Percentiles rank a stretch among this genome's conserved stretches.
These are phyloP conservation scores for Sceloporus undulatus DNA, from an alignment of 2,113 vertebrate genomes.

Conservation along the genomic window DNA sequence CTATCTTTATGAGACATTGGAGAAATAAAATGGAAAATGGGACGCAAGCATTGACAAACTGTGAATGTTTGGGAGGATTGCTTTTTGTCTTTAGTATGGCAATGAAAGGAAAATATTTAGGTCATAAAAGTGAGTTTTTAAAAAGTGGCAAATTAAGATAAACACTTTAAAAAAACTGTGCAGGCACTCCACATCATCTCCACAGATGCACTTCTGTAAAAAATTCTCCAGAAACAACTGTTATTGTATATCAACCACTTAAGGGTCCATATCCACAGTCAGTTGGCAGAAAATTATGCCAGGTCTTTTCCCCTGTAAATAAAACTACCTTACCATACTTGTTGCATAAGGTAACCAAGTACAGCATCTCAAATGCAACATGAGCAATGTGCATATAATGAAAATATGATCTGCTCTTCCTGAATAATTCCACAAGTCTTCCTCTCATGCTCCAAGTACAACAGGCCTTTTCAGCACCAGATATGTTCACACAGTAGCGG, in stretches of 20 bases:
- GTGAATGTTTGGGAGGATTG: slow-evolving; percentile 6
- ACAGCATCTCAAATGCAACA: neutral
- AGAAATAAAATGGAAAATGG: slow-evolving; percentile 58
- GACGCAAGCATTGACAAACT: slow-evolving; percentile 39
- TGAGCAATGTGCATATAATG: neutral
- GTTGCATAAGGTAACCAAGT: neutral
- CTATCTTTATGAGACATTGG: slow-evolving; percentile 58
- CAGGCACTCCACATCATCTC: neutral
- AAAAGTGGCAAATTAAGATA: slow-evolving; percentile 26
- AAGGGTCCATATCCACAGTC: neutral
- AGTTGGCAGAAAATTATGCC: neutral
- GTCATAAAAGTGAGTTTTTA: slow-evolving; percentile 42
- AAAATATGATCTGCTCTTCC: neutral
- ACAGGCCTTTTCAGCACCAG: too few relatives aligned
- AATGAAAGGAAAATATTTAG: slow-evolving; percentile 33
- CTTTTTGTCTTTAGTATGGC: slow-evolving; percentile 27
- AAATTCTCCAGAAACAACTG: neutral
- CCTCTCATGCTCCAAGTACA: too few relatives aligned
- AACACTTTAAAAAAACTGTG: neutral
- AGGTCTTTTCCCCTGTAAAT: neutral
- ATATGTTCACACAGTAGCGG: too few relatives aligned
- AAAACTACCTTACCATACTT: neutral
- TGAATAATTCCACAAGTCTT: too few relatives aligned
- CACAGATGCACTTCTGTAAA: neutral
- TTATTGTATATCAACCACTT: neutral